phyloP scores from a whole-genome alignment of 2,797 vertebrate genomes.

The Chelon labrosus region DNA sequence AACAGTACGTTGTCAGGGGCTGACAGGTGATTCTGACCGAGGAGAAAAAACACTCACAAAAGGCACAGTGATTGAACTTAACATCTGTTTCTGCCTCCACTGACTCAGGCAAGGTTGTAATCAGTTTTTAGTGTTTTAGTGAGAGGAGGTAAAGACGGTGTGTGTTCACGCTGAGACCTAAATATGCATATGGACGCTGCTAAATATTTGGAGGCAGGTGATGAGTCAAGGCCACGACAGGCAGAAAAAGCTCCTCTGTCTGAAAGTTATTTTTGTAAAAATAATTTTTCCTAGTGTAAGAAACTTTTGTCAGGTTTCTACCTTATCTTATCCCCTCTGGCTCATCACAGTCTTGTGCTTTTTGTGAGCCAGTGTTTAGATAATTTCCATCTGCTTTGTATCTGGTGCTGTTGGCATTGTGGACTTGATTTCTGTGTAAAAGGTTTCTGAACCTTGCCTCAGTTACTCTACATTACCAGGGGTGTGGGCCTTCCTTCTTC shows the following conservation, averaged over 20 bases:
- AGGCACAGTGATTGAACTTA: slow-evolving; percentile 62
- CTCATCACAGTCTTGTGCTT: slow-evolving; percentile 48
- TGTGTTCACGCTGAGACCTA: slow-evolving; percentile 30
- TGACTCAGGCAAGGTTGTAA: slow-evolving; percentile 41
- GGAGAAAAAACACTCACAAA: slow-evolving; percentile 14
- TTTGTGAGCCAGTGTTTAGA: slow-evolving; percentile 50
- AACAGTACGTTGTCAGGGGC: slow-evolving; percentile 65
- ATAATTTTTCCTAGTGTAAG: slow-evolving; percentile 15
- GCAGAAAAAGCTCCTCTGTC: slow-evolving; percentile 39
- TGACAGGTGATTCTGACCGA: slow-evolving; percentile 77
- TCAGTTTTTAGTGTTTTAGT: slow-evolving; percentile 38
- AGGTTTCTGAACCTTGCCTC: slow-evolving; percentile 46
- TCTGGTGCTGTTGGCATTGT: slow-evolving; percentile 44
- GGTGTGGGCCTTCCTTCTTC: slow-evolving; percentile 12
- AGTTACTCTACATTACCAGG: slow-evolving; percentile 28
- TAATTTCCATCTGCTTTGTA: slow-evolving; percentile 71
- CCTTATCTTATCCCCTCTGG: slow-evolving; percentile 33
- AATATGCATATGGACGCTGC: slow-evolving; percentile 3
- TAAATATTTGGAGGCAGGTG: slow-evolving; percentile 1
- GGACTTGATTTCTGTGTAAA: slow-evolving; percentile 24
- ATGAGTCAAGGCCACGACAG: slow-evolving; percentile 34
- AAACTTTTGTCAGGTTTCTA: slow-evolving; percentile 20
- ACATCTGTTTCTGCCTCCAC: slow-evolving; percentile 73
- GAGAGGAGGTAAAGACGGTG: slow-evolving; percentile 9
- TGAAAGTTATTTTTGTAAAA: slow-evolving; percentile 50